Base-by-base conservation (phyloP, 2,888 invertebrate species). In the Apoda limacodes region DNA sequence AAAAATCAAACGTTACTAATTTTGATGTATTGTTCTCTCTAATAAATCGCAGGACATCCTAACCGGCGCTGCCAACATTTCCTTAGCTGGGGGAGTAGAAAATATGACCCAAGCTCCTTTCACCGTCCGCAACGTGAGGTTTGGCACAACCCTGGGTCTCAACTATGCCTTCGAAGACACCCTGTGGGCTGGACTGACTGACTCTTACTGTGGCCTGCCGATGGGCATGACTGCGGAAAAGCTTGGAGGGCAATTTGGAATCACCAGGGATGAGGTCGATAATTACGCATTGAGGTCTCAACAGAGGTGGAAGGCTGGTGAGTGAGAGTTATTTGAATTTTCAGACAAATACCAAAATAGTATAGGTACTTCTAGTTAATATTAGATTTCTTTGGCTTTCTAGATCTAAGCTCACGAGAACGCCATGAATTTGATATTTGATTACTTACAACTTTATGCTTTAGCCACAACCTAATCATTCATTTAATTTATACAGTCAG, bases 211-310 rank as follows among this genome's bases (percentile, higher is more conserved):
- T 58, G 92, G 93, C 41, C 81, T 94, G 19, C 95, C 98, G 1
- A 98, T 98, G 98, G 98, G 93, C 2, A 69, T 96, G 55, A 98
- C 98, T 0, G 96, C 96, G 1, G 96, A 96, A 75, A 96, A 95
- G 62, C 82, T 97, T 25, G 95, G 93, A 0, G 75, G 59, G 0
- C 88, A 95, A 63, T 94, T 88, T 56, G 88, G 88, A 27, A 80
- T 97, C 27, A 87, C 88, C 2, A 83, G 92, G 35, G 88, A 91
- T 42, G 91, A 93, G 48, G 90, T 91, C 28, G 98, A 98, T 58
- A 82, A 87, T 40, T 98, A 89, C 69, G 89, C 97, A 1, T 60
- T 95, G 3, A 82, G 84, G 38, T 96, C 97, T 1, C 98, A 98
- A 58, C 85, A 87, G 45, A 81, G 85, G 37, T 98, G 97, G 97